These are phyloP conservation scores for Furcula furcula DNA, from an alignment of 2,888 invertebrate species.

Conservation along the genomic window DNA sequence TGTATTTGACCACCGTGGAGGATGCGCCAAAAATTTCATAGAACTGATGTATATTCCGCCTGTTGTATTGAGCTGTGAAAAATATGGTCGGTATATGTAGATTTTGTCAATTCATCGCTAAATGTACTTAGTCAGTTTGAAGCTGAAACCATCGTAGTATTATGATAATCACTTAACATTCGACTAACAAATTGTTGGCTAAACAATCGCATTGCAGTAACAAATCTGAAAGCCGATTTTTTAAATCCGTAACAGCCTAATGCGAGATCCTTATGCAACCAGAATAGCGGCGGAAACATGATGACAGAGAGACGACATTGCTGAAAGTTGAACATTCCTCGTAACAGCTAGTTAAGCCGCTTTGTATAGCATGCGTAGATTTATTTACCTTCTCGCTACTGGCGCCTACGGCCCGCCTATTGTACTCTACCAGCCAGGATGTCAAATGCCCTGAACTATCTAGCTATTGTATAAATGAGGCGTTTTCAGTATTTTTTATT, in stretches of 20 bases:
- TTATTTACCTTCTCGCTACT: constrained; percentile 37
- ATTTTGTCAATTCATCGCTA: too few species aligned
- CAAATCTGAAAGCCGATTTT: too few species aligned
- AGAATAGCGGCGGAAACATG: constrained; percentile 31
- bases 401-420: constrained; percentile 18
- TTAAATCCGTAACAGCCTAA: too few species aligned
- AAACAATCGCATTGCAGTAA: too few species aligned
- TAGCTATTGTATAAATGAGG: constrained; percentile 5
- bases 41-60: constrained; percentile 9
- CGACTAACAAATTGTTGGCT: too few species aligned
- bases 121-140: not conserved
- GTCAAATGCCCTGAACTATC: constrained; percentile 16
- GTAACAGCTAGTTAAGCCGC: constrained; percentile 39
- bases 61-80: constrained; percentile 10
- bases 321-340: constrained; percentile 32
- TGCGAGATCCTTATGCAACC: constrained; percentile 23
- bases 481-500: too few species aligned
- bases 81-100: too few species aligned
- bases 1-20: constrained; percentile 11
- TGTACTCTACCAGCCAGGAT: constrained; percentile 14
- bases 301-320: constrained; percentile 27
- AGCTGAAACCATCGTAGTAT: too few species aligned
- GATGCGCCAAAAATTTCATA: constrained; percentile 8
- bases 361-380: constrained; percentile 36
- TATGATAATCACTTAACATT: too few species aligned